These are phyloP conservation scores for Zaprionus bogoriensis DNA, from an alignment of 2,888 invertebrate genomes.

Conservation along the genomic window DNA sequence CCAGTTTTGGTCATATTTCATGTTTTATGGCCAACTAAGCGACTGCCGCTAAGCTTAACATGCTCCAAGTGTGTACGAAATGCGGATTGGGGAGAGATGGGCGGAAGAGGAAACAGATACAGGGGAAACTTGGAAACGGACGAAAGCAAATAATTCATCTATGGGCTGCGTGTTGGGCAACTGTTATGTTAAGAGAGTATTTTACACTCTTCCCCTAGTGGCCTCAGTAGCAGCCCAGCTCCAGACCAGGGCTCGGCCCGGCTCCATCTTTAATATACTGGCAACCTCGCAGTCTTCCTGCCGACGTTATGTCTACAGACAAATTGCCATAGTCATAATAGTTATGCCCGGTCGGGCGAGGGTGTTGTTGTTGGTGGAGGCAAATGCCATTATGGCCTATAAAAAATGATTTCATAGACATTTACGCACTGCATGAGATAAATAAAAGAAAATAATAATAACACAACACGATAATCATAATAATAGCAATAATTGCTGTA, in stretches of 20 bases:
- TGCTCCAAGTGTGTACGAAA: conserved; percentile 35
- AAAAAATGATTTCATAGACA: conserved; percentile 80
- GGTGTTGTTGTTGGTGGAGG: conserved; percentile 31
- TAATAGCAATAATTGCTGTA: conserved; percentile 74
- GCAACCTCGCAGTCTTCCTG: conserved; percentile 29
- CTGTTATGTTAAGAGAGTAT: conserved; percentile 76
- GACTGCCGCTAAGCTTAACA: conserved; percentile 69
- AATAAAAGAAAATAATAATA: conserved; percentile 70
- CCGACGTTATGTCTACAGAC: conserved; percentile 75
- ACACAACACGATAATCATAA: conserved; percentile 61
- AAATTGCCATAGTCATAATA: conserved; percentile 80
- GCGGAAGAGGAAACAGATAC: no score
- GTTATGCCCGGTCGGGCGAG: conserved; percentile 41
- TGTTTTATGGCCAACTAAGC: conserved; percentile 75
- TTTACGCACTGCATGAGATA: conserved; percentile 54
- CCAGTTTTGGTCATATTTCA: conserved; percentile 74
- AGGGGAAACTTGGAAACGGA: no score
- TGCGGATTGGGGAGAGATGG: not conserved
- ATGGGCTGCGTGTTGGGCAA: conserved; percentile 73
- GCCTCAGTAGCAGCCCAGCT: no score
- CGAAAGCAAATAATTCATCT: conserved; percentile 70
- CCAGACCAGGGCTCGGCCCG: not conserved
- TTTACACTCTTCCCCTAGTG: conserved; percentile 59
- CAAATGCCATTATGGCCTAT: conserved; percentile 53
- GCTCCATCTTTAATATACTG: conserved; percentile 37